phyloP scores from a whole-genome alignment of 2,113 vertebrate species.

The Pterocles gutturalis region DNA sequence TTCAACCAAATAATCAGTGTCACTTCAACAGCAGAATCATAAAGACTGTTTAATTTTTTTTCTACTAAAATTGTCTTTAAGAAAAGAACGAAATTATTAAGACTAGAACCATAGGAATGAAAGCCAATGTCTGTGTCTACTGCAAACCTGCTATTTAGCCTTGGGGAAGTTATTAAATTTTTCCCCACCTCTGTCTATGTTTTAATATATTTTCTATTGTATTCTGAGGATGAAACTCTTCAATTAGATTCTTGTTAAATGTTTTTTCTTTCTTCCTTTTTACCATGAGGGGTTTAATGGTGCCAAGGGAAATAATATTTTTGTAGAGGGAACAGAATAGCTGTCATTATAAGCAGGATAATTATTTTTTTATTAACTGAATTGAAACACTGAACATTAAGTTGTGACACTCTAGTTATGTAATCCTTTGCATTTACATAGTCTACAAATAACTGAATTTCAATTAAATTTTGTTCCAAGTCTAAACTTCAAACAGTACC shows the following conservation, averaged over 20 bases:
- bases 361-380: background rate
- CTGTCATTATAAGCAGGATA: background rate
- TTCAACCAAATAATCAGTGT: background rate
- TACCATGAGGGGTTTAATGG: background rate
- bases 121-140: background rate
- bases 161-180: background rate
- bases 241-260: background rate
- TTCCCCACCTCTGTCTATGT: background rate
- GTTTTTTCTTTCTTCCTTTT: background rate
- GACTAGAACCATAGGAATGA: background rate
- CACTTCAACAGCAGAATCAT: background rate
- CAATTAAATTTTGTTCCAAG: background rate
- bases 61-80: background rate
- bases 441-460: background rate
- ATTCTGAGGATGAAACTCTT: background rate
- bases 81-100: background rate
- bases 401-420: background rate
- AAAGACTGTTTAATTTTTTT: slow-evolving; percentile 10
- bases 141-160: background rate
- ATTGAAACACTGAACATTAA: background rate
- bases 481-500: background rate
- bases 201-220: background rate
- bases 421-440: background rate
- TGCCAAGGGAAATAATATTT: background rate
- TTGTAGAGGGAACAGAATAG: background rate